A percentile compares a stretch with the other conserved stretches of the same genome.
Evolutionary conservation across 2,888 invertebrate genomes (phyloP).

Genomic region (Pristionchus mayeri): DNA sequence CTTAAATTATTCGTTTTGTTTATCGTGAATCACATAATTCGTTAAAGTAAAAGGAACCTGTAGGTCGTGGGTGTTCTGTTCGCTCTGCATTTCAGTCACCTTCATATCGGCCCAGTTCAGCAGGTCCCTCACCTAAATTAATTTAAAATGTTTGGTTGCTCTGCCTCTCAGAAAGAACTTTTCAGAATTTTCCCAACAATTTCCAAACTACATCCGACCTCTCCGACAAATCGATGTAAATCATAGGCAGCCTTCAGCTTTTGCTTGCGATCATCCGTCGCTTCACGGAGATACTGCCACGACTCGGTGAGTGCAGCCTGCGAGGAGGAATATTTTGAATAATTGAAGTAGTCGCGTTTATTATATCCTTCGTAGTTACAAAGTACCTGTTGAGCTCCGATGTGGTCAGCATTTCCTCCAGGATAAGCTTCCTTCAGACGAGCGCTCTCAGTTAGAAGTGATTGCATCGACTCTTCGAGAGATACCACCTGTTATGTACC

Average conservation of each 20-base stretch:
- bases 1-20: no score
- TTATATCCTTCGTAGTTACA: neutral
- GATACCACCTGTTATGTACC: neutral
- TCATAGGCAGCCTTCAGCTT: constrained; percentile 89
- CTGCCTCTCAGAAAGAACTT: no score
- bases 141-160: no score
- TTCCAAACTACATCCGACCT: constrained; percentile 80
- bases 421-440: constrained; percentile 82
- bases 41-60: constrained; percentile 55
- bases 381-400: constrained; percentile 86
- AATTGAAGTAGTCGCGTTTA: no score
- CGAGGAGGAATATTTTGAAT: no score
- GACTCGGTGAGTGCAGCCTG: constrained; percentile 86
- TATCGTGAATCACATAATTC: no score
- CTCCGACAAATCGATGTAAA: constrained; percentile 89
- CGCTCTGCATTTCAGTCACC: constrained; percentile 85
- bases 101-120: constrained; percentile 89
- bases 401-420: constrained; percentile 90
- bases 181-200: no score
- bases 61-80: constrained; percentile 84
- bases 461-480: constrained; percentile 78
- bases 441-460: constrained; percentile 92
- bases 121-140: constrained; percentile 85
- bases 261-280: constrained; percentile 86
- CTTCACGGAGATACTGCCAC: constrained; percentile 85